phyloP scores from a whole-genome alignment of 2,113 vertebrate genomes.

The Phainopepla nitens region DNA sequence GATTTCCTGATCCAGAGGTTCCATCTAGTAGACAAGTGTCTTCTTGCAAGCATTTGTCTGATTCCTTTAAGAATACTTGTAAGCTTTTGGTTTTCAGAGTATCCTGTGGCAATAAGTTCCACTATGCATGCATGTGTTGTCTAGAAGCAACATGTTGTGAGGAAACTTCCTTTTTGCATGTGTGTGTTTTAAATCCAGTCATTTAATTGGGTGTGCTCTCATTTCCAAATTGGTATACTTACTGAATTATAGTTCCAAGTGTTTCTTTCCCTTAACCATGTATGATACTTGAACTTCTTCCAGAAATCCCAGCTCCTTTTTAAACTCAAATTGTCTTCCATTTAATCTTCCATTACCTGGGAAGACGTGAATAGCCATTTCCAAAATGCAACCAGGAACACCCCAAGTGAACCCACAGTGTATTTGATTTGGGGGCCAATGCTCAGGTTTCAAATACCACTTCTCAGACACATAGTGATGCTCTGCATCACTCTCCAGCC shows the following conservation, averaged over 20 bases:
- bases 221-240: neutral
- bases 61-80: neutral
- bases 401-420: neutral
- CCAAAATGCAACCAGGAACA: neutral
- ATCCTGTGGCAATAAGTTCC: neutral
- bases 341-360: neutral
- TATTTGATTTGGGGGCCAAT: neutral
- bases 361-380: neutral
- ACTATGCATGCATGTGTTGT: neutral
- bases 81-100: neutral
- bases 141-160: neutral
- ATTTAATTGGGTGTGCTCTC: neutral
- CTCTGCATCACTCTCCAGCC: neutral
- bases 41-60: neutral
- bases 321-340: neutral
- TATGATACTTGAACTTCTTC: neutral
- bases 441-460: neutral
- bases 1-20: neutral
- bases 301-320: neutral
- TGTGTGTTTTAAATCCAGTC: neutral
- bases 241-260: neutral
- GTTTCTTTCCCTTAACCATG: neutral
- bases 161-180: neutral
- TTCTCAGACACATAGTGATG: neutral
- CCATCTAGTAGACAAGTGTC: neutral